phyloP scores from a whole-genome alignment of 2,797 vertebrate species.

The Pterois miles region DNA sequence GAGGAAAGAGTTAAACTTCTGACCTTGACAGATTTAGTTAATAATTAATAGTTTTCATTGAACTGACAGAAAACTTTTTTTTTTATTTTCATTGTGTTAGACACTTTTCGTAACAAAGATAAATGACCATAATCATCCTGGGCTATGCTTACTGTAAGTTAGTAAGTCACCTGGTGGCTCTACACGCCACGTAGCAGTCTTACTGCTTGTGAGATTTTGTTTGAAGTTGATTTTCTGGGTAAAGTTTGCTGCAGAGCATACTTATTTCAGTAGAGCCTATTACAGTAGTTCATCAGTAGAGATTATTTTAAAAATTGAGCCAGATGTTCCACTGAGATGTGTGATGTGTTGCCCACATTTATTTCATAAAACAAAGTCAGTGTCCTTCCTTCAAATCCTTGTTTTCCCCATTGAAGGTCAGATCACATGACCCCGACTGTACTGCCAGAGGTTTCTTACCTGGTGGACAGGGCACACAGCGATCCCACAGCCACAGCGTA shows the following conservation, averaged over 20 bases:
- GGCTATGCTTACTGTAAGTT: not conserved
- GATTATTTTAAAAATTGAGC: not conserved
- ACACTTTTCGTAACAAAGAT: not conserved
- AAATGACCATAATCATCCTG: not conserved
- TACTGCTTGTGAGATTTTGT: not conserved
- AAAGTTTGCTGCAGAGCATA: not conserved
- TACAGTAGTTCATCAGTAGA: not conserved
- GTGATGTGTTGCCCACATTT: too few species aligned
- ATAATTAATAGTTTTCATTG: not conserved
- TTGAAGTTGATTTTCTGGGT: not conserved
- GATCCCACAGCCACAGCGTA: slow-evolving; percentile 87
- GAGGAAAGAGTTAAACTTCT: too few species aligned
- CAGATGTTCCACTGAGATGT: too few species aligned
- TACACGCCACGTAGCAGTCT: not conserved
- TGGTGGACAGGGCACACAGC: slow-evolving; percentile 90
- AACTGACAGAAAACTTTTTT: not conserved
- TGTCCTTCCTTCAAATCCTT: too few species aligned
- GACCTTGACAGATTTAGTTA: not conserved
- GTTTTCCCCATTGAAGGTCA: not conserved
- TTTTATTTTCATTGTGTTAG: not conserved
- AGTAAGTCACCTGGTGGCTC: not conserved
- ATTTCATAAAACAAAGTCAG: too few species aligned
- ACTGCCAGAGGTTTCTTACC: slow-evolving; percentile 65
- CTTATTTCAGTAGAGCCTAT: not conserved
- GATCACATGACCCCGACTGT: not conserved